Conservation (phyloP, 37 sponge, comb jelly and placozoan genomes). For the Crambe crambe region DNA sequence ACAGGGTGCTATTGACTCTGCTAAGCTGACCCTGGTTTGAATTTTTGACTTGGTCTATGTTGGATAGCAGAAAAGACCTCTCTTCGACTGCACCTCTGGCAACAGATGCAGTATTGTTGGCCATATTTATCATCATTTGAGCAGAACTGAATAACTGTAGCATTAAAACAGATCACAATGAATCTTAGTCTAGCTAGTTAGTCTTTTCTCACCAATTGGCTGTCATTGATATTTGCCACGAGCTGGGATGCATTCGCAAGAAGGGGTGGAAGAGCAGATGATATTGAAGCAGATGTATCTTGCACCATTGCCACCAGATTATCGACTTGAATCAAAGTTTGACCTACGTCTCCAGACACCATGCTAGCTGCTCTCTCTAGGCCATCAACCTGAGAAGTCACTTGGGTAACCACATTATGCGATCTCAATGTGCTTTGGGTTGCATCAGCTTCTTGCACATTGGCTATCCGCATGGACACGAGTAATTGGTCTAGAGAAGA, state of each 20-base stretch:
- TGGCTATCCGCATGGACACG: neutral
- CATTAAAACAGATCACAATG: neutral
- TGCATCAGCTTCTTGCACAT: neutral
- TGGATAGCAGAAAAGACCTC: neutral
- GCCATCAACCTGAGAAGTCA: neutral
- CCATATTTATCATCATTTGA: neutral
- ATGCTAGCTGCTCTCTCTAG: neutral
- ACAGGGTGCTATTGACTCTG: neutral
- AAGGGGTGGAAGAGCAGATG: neutral
- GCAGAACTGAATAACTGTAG: neutral
- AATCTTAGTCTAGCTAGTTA: too few species aligned
- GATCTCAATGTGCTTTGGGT: neutral
- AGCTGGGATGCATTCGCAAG: neutral
- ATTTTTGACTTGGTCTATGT: neutral
- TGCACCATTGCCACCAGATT: neutral
- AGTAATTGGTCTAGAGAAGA: neutral
- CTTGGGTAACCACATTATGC: neutral
- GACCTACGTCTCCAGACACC: neutral
- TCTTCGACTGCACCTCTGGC: neutral
- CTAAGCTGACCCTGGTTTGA: neutral
- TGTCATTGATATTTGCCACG: neutral
- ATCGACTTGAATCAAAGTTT: neutral
- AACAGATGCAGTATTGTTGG: neutral
- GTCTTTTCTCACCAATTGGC: neutral
- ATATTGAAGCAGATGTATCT: neutral